These are phyloP conservation scores for Agrypnus murinus DNA, from an alignment of 2,888 invertebrate species.

Conservation along the genomic window DNA sequence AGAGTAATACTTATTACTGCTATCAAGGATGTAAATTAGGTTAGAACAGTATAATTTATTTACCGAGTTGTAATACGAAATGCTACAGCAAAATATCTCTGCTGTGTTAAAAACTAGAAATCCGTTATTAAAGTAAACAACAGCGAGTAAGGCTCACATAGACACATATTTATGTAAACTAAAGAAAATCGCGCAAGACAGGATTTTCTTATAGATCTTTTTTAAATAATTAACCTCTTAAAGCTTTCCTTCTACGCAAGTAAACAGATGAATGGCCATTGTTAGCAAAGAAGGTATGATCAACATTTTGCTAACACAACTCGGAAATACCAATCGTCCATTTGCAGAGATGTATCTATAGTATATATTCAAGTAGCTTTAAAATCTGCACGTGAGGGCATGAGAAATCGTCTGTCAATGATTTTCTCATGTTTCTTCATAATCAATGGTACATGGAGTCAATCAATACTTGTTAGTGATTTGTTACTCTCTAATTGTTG, in stretches of 20 bases:
- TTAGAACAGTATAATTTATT: neutral
- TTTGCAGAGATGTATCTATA: constrained; percentile 42
- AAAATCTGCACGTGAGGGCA: constrained; percentile 40
- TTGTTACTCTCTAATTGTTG: constrained; percentile 26
- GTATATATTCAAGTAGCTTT: constrained; percentile 39
- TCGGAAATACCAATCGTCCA: constrained; percentile 49
- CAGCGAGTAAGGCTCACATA: neutral
- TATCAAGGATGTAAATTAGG: neutral
- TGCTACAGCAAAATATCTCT: constrained; percentile 12
- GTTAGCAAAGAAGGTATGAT: constrained; percentile 46
- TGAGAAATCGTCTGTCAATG: constrained; percentile 42
- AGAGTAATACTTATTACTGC: neutral
- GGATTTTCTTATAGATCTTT: constrained; percentile 25
- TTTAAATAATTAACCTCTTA: constrained; percentile 39
- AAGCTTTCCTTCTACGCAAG: constrained; percentile 38
- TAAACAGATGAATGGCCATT: constrained; percentile 49
- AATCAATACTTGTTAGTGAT: constrained; percentile 26
- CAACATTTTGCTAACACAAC: constrained; percentile 51
- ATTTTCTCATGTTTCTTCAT: constrained; percentile 41
- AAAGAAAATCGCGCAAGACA: constrained; percentile 19
- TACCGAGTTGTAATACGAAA: constrained; percentile 11
- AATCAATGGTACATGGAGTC: constrained; percentile 33
- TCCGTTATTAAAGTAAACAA: constrained; percentile 22
- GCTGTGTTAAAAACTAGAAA: constrained; percentile 13
- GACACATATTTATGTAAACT: constrained; percentile 33